Evolutionary conservation across 2,113 vertebrate genomes (phyloP).

Genomic region (Dicerorhinus sumatrensis): DNA sequence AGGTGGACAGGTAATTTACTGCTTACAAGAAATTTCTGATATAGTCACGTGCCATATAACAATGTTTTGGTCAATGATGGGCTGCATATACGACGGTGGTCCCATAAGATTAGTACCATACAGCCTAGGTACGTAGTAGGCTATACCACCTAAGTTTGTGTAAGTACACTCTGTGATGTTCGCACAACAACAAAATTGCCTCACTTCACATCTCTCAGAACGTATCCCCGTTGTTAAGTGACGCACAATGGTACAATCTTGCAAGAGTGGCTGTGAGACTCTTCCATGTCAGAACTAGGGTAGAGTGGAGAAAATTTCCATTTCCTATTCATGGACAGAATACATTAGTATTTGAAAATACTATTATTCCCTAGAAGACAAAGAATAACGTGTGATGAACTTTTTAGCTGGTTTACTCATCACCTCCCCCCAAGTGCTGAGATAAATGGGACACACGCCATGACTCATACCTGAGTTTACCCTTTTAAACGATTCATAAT

Average conservation of each 20-base stretch:
- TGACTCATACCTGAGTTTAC: conserved; percentile 49
- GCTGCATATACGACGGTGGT: no score
- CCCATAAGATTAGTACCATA: no score
- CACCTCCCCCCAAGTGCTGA: background rate
- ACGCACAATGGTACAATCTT: no score
- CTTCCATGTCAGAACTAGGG: background rate
- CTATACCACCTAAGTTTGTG: no score
- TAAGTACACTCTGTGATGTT: no score
- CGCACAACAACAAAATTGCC: no score
- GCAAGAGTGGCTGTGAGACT: background rate
- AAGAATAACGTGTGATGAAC: rapidly evolving
- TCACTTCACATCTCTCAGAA: no score
- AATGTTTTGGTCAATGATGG: no score
- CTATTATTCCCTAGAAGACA: background rate
- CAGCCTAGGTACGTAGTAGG: no score
- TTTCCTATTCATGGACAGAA: background rate
- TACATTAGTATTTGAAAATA: background rate
- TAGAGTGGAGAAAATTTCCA: background rate
- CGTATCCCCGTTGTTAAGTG: no score
- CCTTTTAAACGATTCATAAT: conserved; percentile 63
- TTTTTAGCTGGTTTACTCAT: background rate
- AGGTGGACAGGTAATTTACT: background rate
- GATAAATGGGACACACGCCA: background rate
- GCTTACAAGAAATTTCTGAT: background rate
- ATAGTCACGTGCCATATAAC: no score